A percentile compares a stretch with the other conserved stretches of the same genome.
These are phyloP conservation scores for Pungitius pungitius DNA, from an alignment of 2,113 vertebrate species.

Conservation along the genomic window DNA sequence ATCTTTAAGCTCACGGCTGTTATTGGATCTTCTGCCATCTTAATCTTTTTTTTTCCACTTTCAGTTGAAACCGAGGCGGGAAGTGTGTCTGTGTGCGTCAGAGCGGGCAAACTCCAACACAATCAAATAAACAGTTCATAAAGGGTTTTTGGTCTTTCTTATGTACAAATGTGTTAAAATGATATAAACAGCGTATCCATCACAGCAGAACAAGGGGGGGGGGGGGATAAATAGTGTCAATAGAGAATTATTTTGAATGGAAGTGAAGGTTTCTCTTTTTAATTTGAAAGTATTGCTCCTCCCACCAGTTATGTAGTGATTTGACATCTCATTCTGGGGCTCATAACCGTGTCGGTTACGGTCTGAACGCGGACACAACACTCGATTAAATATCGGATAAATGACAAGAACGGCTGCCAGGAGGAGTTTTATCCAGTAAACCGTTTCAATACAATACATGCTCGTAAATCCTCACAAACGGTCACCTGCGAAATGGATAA, in stretches of 20 bases:
- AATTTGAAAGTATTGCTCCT: background rate
- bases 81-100: background rate
- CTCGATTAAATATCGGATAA: background rate
- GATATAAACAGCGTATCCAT: background rate
- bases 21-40: background rate
- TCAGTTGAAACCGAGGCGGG: background rate
- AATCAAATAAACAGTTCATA: background rate
- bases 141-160: background rate
- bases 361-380: slow-evolving; percentile 1
- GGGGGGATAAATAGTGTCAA: background rate
- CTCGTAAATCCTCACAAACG: background rate
- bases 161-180: background rate
- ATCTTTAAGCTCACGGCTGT: background rate
- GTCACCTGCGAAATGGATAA: background rate
- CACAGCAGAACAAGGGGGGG: background rate
- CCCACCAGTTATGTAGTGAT: background rate
- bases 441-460: background rate
- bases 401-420: background rate
- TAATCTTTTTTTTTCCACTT: background rate
- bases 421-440: background rate
- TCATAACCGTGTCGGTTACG: background rate
- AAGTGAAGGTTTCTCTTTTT: background rate
- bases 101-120: background rate
- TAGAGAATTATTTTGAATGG: background rate
- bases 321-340: background rate